Evolutionary conservation across 2,888 invertebrate genomes (phyloP).

Genomic region (Hypomecis atomaria): DNA sequence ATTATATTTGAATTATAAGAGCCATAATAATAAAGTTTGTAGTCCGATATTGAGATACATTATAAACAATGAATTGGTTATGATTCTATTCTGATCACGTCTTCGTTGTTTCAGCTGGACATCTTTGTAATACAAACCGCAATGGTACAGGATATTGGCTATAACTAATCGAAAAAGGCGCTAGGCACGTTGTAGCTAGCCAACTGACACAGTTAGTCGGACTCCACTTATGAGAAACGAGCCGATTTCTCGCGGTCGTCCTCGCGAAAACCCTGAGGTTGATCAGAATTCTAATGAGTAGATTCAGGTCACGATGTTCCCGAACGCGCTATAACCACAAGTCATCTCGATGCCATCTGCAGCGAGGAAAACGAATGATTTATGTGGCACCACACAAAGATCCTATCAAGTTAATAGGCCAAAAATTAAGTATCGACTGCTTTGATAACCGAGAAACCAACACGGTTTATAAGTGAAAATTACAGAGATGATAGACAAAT

Average conservation of each 20-base stretch:
- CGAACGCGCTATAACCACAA: conserved; percentile 41
- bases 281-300: conserved; percentile 36
- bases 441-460: conserved; percentile 53
- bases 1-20: neutral
- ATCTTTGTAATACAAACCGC: conserved; percentile 67
- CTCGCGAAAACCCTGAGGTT: conserved; percentile 18
- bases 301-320: conserved; percentile 36
- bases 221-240: conserved; percentile 20
- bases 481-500: conserved; percentile 48
- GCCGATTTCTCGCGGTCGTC: conserved; percentile 16
- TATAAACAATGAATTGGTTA: conserved; percentile 29
- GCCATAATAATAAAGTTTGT: neutral
- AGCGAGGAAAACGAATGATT: conserved; percentile 50
- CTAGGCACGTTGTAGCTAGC: conserved; percentile 54
- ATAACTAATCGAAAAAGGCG: conserved; percentile 66
- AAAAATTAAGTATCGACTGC: conserved; percentile 52
- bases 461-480: conserved; percentile 48
- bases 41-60: conserved; percentile 2
- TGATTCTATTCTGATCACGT: conserved; percentile 59
- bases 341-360: conserved; percentile 47
- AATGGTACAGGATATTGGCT: conserved; percentile 67
- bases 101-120: conserved; percentile 58
- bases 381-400: conserved; percentile 52
- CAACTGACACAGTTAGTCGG: conserved; percentile 62
- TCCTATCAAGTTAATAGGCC: conserved; percentile 55